A percentile compares a stretch with the other conserved stretches of the same genome.
These are phyloP conservation scores for Aphelenchoides avenae DNA, from an alignment of 1,140 invertebrate genomes.

Conservation along the genomic window DNA sequence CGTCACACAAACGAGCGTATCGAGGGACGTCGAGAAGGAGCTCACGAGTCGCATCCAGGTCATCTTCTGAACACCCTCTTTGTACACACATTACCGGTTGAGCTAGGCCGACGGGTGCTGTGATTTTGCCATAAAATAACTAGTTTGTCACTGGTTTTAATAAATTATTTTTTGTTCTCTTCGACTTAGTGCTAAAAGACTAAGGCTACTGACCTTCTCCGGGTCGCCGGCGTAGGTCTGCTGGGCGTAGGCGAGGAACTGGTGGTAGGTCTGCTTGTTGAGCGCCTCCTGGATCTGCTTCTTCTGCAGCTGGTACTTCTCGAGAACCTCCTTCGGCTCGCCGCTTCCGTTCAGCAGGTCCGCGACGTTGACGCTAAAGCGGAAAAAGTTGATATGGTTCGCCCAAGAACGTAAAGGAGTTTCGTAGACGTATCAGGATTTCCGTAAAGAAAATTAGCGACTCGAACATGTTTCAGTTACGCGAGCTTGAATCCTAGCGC, in stretches of 20 bases:
- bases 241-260: constrained; percentile 87
- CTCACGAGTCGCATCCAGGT: constrained; percentile 1
- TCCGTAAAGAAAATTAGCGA: not conserved
- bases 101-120: not conserved
- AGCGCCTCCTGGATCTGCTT: constrained; percentile 84
- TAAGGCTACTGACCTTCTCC: constrained; percentile 70
- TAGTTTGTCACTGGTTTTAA: not conserved
- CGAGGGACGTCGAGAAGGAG: constrained; percentile 2
- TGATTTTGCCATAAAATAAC: not conserved
- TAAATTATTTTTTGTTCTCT: constrained; percentile 25
- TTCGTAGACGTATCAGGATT: too few species aligned
- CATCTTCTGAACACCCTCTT: constrained; percentile 4
- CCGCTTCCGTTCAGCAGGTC: constrained; percentile 14
- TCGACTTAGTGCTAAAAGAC: too few species aligned
- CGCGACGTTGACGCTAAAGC: constrained; percentile 1
- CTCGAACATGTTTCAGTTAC: too few species aligned
- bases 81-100: not conserved
- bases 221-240: constrained; percentile 88
- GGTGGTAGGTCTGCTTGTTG: constrained; percentile 89
- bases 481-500: too few species aligned
- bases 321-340: constrained; percentile 37
- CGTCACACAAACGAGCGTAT: constrained; percentile 29
- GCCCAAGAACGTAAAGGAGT: too few species aligned
- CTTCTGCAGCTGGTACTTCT: constrained; percentile 47
- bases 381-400: not conserved